Conservation (phyloP, 2,797 vertebrate genomes). For the Enteromius fasciolatus region DNA sequence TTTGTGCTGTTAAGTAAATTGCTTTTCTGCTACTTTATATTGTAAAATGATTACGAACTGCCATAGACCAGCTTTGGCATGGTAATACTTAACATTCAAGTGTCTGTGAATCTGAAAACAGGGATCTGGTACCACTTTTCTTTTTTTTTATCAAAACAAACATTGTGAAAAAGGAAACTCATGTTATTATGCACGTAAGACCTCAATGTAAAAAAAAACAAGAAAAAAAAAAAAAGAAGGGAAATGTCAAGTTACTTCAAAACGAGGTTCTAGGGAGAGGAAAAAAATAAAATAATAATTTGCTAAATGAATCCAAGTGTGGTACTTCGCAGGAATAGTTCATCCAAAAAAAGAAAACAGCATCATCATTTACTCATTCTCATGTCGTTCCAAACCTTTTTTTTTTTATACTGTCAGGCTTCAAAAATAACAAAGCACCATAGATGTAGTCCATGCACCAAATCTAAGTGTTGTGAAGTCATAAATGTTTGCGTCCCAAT, state of each 20-base stretch:
- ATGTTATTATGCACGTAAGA: neutral
- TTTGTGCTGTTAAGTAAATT: neutral
- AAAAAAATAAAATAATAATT: no score
- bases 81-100: conserved; percentile 18
- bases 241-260: neutral
- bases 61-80: conserved; percentile 50
- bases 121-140: neutral
- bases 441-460: neutral
- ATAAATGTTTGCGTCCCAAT: neutral
- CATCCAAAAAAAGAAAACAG: neutral
- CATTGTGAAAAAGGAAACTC: neutral
- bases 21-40: neutral
- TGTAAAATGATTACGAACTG: neutral
- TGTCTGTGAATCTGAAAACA: conserved; percentile 8
- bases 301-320: neutral
- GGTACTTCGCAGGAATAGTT: neutral
- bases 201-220: neutral
- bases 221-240: neutral
- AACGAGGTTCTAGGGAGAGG: neutral
- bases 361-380: conserved; percentile 3
- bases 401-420: neutral
- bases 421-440: neutral
- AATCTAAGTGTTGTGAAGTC: neutral
- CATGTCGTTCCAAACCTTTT: neutral
- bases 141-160: neutral